phyloP scores from a whole-genome alignment of 2,888 invertebrate genomes.

The Thereva nobilitata region DNA sequence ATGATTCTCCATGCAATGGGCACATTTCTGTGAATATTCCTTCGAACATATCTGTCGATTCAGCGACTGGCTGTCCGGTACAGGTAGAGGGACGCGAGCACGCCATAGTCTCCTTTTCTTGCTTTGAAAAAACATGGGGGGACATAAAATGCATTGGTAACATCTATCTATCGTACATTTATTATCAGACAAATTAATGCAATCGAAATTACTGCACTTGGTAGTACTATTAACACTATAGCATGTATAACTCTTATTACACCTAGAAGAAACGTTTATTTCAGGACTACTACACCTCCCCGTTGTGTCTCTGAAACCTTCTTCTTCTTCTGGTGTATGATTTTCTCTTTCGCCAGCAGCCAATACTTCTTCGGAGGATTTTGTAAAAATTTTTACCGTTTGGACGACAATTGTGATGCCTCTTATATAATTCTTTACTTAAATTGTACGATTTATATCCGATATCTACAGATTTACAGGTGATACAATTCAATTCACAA shows the following conservation, averaged over 20 bases:
- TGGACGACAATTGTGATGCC: slow-evolving; percentile 27
- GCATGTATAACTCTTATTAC: slow-evolving; percentile 21
- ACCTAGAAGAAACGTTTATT: slow-evolving; percentile 1
- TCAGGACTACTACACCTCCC: slow-evolving; percentile 25
- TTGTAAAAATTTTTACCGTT: slow-evolving; percentile 40
- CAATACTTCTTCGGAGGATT: slow-evolving; percentile 38
- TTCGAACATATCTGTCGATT: slow-evolving; percentile 11
- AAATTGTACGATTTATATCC: slow-evolving; percentile 1
- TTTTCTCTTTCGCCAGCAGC: slow-evolving; percentile 41
- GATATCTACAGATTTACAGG: not conserved
- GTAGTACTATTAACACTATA: slow-evolving; percentile 24
- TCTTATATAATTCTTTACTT: not conserved
- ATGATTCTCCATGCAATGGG: slow-evolving; percentile 21
- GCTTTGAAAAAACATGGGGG: slow-evolving; percentile 58
- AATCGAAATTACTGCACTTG: slow-evolving; percentile 36
- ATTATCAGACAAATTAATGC: slow-evolving; percentile 56
- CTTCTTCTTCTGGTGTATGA: slow-evolving; percentile 37
- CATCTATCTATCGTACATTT: slow-evolving; percentile 59
- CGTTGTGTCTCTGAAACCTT: slow-evolving; percentile 32
- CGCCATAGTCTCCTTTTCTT: slow-evolving; percentile 56
- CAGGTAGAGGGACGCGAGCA: slow-evolving; percentile 53
- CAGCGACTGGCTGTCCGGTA: slow-evolving; percentile 37
- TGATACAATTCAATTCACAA: too few species aligned
- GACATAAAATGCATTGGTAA: slow-evolving; percentile 59
- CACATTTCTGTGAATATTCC: slow-evolving; percentile 16